Base-by-base conservation (phyloP, 2,797 vertebrate species). In the Anomalospiza imberbis region DNA sequence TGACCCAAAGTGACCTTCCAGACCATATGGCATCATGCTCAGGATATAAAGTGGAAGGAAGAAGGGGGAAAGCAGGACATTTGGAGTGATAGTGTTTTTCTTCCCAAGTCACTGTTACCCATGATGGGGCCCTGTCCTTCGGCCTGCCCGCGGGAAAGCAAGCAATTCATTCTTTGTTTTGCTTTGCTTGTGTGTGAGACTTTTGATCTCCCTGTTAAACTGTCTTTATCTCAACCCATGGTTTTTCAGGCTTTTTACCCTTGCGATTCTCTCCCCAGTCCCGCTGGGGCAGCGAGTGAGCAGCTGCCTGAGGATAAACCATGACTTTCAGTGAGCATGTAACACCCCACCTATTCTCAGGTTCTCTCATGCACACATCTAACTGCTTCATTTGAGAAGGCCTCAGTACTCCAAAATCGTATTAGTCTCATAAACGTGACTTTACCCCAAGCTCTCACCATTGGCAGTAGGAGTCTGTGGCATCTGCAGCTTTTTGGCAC, bases 401-500 rank as follows among this genome's bases (percentile, higher is more conserved):
- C 31, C 60, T 51, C 25, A 11, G 31, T 6, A 29, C 42, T 32
- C 9, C 34, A 54, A 32, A 3, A 2, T n/a, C 2, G 55, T 9
- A 32, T 17, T 0, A 24, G 40, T 18, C 36, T 58, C 38, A 44
- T 16, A 31, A 47, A 21, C 18, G 18, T 34, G 32, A 61, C 38
- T 85, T 76, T 45, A 50, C 5, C 42, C 50, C 18, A 1, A 34
- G 74, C 29, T 87, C 98, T 99, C 89, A 99, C 99, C 99, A 62
- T 97, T 98, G 86, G 98, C 97, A 74, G 98, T 91, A 51, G 98
- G 94, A 47, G 85, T 96, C 28, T 98, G 98, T 28, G 97, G 93
- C 21, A 82, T 73, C 47, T 97, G 95, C 3, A 91, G 96, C 88
- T 98, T 97, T 92, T 95, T 97, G 61, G 91, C 97, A 81, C 98